Evolutionary conservation across 2,888 invertebrate species (phyloP).

Genomic region (Drosophila peninsularis): DNA sequence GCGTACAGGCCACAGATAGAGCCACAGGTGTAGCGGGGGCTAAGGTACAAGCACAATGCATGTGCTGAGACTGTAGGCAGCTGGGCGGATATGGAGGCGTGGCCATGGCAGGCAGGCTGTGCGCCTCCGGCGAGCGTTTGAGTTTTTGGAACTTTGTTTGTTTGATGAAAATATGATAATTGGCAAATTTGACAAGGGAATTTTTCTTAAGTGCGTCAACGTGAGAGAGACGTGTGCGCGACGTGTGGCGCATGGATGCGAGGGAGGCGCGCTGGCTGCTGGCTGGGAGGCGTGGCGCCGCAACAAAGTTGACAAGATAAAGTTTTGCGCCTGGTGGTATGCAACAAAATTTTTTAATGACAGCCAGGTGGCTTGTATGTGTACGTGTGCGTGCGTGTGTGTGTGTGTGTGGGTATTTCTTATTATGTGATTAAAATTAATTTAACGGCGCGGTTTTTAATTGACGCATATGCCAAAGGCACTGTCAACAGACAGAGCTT

Average conservation of each 20-base stretch:
- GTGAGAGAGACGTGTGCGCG: slow-evolving; percentile 33
- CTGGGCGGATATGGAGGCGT: neutral
- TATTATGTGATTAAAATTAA: slow-evolving; percentile 82
- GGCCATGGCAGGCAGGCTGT: slow-evolving; percentile 1
- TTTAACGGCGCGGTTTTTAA: slow-evolving; percentile 81
- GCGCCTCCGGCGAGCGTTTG: slow-evolving; percentile 53
- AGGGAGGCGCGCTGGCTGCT: too few species aligned
- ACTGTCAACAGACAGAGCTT: slow-evolving; percentile 7
- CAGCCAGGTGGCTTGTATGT: slow-evolving; percentile 62
- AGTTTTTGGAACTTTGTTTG: slow-evolving; percentile 79
- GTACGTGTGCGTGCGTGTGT: slow-evolving; percentile 16
- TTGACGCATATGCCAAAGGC: slow-evolving; percentile 70
- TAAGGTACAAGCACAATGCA: slow-evolving; percentile 13
- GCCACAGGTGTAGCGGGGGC: slow-evolving; percentile 44
- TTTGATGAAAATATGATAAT: slow-evolving; percentile 84
- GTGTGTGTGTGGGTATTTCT: slow-evolving; percentile 59
- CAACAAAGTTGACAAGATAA: slow-evolving; percentile 78
- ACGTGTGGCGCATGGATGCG: neutral
- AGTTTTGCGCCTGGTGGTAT: slow-evolving; percentile 73
- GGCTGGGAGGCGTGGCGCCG: slow-evolving; percentile 31
- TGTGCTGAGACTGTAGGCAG: neutral
- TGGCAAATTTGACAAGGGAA: slow-evolving; percentile 84
- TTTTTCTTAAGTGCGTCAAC: slow-evolving; percentile 80
- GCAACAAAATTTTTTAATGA: slow-evolving; percentile 78
- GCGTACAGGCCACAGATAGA: slow-evolving; percentile 20